These are phyloP conservation scores for Nephrotoma appendiculata DNA, from an alignment of 2,888 invertebrate species.

Conservation along the genomic window DNA sequence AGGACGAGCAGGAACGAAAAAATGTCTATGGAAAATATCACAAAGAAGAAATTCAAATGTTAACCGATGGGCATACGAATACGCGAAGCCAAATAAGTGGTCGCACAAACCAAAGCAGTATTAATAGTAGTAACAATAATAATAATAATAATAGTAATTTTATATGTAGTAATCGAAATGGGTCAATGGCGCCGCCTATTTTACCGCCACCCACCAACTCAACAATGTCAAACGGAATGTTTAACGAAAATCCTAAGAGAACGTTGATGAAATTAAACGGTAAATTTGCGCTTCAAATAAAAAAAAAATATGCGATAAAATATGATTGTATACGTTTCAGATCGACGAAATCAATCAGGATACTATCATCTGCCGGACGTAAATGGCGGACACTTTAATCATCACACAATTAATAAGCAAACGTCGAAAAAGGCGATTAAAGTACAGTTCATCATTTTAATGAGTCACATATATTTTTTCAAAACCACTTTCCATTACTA, in stretches of 20 bases:
- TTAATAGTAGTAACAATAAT: background rate
- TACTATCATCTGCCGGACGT: constrained; percentile 14
- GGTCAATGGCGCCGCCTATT: background rate
- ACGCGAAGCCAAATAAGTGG: background rate
- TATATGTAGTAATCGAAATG: background rate
- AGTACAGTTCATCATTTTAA: constrained; percentile 7
- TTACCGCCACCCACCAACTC: constrained; percentile 1
- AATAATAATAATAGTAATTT: background rate
- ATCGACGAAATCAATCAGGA: background rate
- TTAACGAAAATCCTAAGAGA: constrained; percentile 11
- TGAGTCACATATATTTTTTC: background rate
- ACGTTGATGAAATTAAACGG: constrained; percentile 7
- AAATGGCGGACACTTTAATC: constrained; percentile 4
- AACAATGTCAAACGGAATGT: background rate
- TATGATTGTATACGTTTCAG: background rate
- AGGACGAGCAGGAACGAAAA: background rate
- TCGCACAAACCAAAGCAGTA: background rate
- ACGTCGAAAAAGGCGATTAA: constrained; percentile 16
- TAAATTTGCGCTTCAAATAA: background rate
- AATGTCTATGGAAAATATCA: background rate
- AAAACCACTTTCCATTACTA: background rate
- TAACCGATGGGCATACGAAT: background rate
- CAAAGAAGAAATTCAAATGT: background rate
- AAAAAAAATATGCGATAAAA: background rate
- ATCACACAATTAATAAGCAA: constrained; percentile 12